Evolutionary conservation across 2,113 vertebrate species (phyloP).

Genomic region (Daubentonia madagascariensis): DNA sequence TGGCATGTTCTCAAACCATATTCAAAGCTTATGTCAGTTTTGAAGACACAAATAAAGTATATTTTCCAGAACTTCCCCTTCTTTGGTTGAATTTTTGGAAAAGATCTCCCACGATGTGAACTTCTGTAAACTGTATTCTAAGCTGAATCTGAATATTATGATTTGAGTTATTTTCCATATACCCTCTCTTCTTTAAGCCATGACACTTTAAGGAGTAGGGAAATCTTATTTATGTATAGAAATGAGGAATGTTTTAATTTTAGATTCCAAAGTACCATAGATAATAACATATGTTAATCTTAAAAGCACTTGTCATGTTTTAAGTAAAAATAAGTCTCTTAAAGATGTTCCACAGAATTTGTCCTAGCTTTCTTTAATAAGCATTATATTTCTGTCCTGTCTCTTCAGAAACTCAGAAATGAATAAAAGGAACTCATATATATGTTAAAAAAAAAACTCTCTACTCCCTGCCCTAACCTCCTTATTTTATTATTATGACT

Average conservation of each 20-base stretch:
- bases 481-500: not conserved
- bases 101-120: constrained; percentile 49
- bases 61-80: constrained; percentile 48
- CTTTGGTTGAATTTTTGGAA: constrained; percentile 65
- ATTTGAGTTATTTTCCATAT: constrained; percentile 45
- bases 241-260: constrained; percentile 79
- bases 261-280: constrained; percentile 79
- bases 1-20: constrained; percentile 65
- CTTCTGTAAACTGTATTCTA: constrained; percentile 57
- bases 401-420: constrained; percentile 62
- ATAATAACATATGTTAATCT: constrained; percentile 85
- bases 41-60: constrained; percentile 65
- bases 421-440: constrained; percentile 18
- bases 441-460: not conserved
- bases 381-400: constrained; percentile 74
- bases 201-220: constrained; percentile 64
- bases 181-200: constrained; percentile 34
- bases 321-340: constrained; percentile 81
- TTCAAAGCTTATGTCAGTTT: constrained; percentile 69
- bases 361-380: constrained; percentile 72
- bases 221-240: constrained; percentile 79
- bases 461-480: not conserved
- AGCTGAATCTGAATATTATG: constrained; percentile 40
- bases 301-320: constrained; percentile 79
- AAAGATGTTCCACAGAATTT: constrained; percentile 79